Evolutionary conservation across 2,888 invertebrate genomes (phyloP).

Genomic region (Spisula solida): DNA sequence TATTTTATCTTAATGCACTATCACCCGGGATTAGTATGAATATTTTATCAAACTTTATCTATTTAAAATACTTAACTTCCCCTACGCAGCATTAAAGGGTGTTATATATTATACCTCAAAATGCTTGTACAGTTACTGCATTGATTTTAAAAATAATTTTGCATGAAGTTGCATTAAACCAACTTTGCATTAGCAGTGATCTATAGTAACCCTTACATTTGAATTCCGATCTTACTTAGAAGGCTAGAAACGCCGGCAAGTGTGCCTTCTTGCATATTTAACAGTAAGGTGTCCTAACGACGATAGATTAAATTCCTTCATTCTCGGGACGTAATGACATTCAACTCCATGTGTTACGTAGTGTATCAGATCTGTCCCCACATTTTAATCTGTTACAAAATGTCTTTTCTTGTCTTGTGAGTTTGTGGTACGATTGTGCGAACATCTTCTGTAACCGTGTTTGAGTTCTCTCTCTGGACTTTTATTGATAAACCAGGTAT

Average conservation of each 20-base stretch:
- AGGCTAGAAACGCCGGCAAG: conserved; percentile 29
- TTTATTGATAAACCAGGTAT: neutral
- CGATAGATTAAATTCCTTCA: conserved; percentile 46
- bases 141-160: conserved; percentile 26
- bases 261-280: conserved; percentile 26
- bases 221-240: conserved; percentile 46
- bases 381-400: conserved; percentile 25
- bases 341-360: neutral
- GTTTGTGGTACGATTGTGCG: neutral
- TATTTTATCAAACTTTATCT: conserved; percentile 38
- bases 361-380: neutral
- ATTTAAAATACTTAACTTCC: conserved; percentile 18
- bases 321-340: conserved; percentile 43
- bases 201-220: conserved; percentile 25
- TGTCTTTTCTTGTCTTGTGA: conserved; percentile 30
- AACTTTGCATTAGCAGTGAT: neutral
- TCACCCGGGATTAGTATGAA: neutral
- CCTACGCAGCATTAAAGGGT: conserved; percentile 17
- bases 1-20: neutral
- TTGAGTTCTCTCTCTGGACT: neutral
- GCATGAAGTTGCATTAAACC: neutral
- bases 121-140: conserved; percentile 10
- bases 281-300: conserved; percentile 30
- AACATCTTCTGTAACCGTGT: neutral
- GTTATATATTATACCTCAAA: conserved; percentile 9